Evolutionary conservation across 2,797 vertebrate genomes (phyloP), one percentile per base, ranked within the genome.

Genomic region (Echiichthys vipera): DNA sequence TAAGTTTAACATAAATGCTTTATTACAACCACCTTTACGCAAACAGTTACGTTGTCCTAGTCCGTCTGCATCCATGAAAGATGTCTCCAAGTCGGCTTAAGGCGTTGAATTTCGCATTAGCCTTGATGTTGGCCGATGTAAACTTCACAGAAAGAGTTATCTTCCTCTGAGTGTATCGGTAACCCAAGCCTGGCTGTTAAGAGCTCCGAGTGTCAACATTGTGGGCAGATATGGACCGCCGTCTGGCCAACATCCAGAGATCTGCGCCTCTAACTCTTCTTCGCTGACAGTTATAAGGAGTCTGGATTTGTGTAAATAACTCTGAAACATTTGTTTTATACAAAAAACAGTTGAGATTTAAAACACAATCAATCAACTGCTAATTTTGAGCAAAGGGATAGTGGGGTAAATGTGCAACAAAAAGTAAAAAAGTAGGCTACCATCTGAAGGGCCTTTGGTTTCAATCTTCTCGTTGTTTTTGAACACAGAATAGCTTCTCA

Each of bases 151-250:
- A 86, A 85, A 87, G 59, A 86, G 56, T 89, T 89, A 86, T 92
- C 87, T 91, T 81, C 71, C 50, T 55, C 80, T 84, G 85, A 85
- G 84, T 81, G 84, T 84, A 46, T 81, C 73, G 80, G 90, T 92
- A 92, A 93, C 91, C 79, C 80, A 89, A 92, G 90, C 84, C 88
- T 68, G 80, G 79, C 89, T 89, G 91, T 93, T 91, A 90, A 93
- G 89, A 92, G 92, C 89, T 88, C 78, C 80, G 81, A 89, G 91
- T 94, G 91, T 94, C 92, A 94, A 93, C 92, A 93, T 78, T 88
- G 91, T 87, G 86, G 80, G 87, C 62, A 91, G 93, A 94, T 92
- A 92, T 84, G 89, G 84, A 89, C 70, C 72, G 74, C 75, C 63
- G 82, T 83, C 89, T 94, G 92, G 92, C 90, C 77, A 88, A 78